A percentile compares a stretch with the other conserved stretches of the same genome.
phyloP scores from a whole-genome alignment of 2,888 invertebrate species.

The Gastrophysa polygoni region DNA sequence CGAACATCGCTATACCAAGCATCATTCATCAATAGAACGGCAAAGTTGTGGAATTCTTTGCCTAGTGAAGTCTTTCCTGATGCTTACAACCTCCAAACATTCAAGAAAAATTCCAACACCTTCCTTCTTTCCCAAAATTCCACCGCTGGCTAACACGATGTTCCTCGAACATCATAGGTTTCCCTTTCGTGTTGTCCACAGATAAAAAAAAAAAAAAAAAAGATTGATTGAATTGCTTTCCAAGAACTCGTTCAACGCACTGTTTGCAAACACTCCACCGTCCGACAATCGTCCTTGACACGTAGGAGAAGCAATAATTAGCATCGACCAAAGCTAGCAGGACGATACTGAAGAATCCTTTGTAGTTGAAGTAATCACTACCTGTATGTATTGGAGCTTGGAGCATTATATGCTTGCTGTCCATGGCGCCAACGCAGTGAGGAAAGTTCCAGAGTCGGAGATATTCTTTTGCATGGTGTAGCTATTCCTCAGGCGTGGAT shows the following conservation, averaged over 20 bases:
- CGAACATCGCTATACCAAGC: too few relatives aligned
- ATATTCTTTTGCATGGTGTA: background rate
- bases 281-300: conserved; percentile 17
- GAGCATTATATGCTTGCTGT: conserved; percentile 11
- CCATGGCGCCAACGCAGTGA: conserved; percentile 1
- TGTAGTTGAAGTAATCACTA: conserved; percentile 23
- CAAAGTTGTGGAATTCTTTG: too few relatives aligned
- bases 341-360: conserved; percentile 21
- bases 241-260: background rate
- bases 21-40: too few relatives aligned
- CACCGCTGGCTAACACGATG: too few relatives aligned
- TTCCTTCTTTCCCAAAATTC: too few relatives aligned
- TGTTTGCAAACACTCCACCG: conserved; percentile 14
- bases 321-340: conserved; percentile 18
- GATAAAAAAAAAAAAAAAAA: too few relatives aligned
- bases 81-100: too few relatives aligned
- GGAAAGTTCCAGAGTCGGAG: background rate
- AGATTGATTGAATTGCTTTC: background rate
- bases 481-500: background rate
- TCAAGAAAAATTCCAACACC: too few relatives aligned
- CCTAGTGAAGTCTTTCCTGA: too few relatives aligned
- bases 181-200: too few relatives aligned
- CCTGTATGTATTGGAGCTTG: conserved; percentile 25
- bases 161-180: too few relatives aligned
- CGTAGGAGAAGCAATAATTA: conserved; percentile 10